A percentile compares a stretch with the other conserved stretches of the same genome.
Conservation (phyloP, 2,888 invertebrate genomes). For the Mesorhabditis sp. region DNA sequence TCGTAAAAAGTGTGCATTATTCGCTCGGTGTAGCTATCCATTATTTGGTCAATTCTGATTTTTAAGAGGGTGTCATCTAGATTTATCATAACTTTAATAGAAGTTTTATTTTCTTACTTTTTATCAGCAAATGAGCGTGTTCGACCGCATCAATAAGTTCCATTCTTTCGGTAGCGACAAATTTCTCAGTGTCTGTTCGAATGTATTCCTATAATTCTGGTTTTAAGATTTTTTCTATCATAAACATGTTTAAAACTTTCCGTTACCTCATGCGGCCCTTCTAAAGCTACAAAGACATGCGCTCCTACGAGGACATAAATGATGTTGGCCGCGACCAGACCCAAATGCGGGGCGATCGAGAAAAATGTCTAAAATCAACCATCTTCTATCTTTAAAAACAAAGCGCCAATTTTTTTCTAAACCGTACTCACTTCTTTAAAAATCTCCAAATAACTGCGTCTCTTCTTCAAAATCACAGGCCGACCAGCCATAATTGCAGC, state of each 20-base stretch:
- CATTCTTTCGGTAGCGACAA: not conserved
- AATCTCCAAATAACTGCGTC: not conserved
- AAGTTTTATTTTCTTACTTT: too few relatives aligned
- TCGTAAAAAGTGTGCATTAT: constrained; percentile 34
- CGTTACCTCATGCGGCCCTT: constrained; percentile 34
- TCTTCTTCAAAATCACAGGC: constrained; percentile 21
- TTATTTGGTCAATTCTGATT: constrained; percentile 14
- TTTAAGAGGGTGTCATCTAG: constrained; percentile 19
- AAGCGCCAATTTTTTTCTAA: not conserved
- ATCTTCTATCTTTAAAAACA: not conserved
- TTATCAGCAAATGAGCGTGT: not conserved
- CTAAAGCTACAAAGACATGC: constrained; percentile 34
- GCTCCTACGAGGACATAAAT: constrained; percentile 42
- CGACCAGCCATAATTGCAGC: constrained; percentile 37
- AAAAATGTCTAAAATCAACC: constrained; percentile 7
- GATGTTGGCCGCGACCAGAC: constrained; percentile 35
- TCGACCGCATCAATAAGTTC: not conserved
- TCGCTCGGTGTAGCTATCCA: constrained; percentile 32
- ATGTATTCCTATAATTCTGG: not conserved
- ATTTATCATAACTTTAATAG: not conserved
- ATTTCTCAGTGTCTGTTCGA: not conserved
- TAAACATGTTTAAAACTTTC: constrained; percentile 11
- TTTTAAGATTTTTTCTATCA: constrained; percentile 7
- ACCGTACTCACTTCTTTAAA: not conserved
- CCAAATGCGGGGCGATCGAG: constrained; percentile 23